Evolutionary conservation across 2,888 invertebrate genomes (phyloP).

Genomic region (Himalopsyche tibetana): DNA sequence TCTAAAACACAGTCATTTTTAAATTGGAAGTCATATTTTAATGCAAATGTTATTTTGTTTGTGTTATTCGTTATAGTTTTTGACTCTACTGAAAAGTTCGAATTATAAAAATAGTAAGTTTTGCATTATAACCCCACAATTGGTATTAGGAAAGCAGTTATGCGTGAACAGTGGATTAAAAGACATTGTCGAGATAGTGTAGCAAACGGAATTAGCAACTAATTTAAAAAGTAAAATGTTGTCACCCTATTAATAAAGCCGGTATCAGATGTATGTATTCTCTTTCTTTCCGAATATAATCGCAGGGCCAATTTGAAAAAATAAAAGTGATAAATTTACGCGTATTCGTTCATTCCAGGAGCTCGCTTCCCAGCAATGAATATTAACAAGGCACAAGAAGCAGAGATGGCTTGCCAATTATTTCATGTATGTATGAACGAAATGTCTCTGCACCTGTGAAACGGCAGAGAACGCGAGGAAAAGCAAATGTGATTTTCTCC

Average conservation of each 20-base stretch:
- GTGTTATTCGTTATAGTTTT: no score
- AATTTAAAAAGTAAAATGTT: neutral
- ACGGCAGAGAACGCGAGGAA: neutral
- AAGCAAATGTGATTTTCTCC: conserved; percentile 31
- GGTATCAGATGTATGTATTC: conserved; percentile 8
- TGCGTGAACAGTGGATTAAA: no score
- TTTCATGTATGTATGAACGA: conserved; percentile 9
- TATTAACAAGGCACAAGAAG: conserved; percentile 11
- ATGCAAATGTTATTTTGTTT: no score
- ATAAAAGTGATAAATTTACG: conserved; percentile 31
- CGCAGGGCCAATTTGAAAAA: conserved; percentile 36
- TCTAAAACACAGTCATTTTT: no score
- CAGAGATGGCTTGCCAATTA: conserved; percentile 32
- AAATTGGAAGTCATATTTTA: no score
- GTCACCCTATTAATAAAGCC: neutral
- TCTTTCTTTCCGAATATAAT: conserved; percentile 21
- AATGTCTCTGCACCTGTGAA: conserved; percentile 31
- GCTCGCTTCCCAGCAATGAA: conserved; percentile 20
- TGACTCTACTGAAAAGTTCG: no score
- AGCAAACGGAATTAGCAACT: no score
- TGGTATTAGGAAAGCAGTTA: no score
- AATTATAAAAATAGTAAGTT: no score
- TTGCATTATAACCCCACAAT: no score
- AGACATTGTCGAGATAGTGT: no score
- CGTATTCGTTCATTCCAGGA: conserved; percentile 15